Percentiles rank a stretch among this genome's conserved stretches.
Conservation (phyloP, 2,113 vertebrate genomes). For the Mionectes macconnelli region DNA sequence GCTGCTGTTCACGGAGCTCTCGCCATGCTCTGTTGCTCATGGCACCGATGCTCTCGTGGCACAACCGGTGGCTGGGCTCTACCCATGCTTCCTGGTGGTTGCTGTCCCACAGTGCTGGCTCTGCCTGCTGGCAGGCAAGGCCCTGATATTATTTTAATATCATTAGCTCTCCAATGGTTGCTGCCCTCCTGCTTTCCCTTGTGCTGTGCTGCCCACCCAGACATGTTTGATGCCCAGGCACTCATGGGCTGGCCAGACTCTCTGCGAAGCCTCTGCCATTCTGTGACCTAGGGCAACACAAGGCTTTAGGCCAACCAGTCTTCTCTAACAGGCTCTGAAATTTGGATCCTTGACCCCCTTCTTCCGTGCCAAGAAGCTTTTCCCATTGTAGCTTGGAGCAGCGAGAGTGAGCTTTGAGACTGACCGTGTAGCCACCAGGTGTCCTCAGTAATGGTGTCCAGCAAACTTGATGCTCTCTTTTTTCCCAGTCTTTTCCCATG, state of each 20-base stretch:
- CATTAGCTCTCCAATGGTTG: background rate
- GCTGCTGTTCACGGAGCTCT: background rate
- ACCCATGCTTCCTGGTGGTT: background rate
- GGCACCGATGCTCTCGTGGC: background rate
- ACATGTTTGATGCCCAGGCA: background rate
- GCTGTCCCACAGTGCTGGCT: background rate
- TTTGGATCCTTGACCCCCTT: fast-evolving
- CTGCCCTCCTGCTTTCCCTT: background rate
- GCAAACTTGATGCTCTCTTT: fast-evolving
- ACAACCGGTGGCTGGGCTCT: background rate
- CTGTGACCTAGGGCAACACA: background rate
- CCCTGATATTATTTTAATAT: background rate
- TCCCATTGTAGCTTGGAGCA: background rate
- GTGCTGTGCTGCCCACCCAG: background rate
- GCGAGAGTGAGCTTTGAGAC: background rate
- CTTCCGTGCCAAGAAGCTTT: background rate
- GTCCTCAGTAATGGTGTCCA: background rate
- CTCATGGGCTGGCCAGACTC: background rate
- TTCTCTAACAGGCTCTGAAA: background rate
- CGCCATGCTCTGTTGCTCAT: background rate
- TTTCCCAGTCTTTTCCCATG: fast-evolving
- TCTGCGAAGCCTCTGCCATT: background rate
- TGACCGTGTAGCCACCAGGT: background rate
- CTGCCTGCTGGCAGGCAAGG: background rate
- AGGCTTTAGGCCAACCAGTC: background rate